Base-by-base conservation (phyloP, 30 jellyfish, hydroid and myxozoan genomes). In the Nemopilema nomurai region DNA sequence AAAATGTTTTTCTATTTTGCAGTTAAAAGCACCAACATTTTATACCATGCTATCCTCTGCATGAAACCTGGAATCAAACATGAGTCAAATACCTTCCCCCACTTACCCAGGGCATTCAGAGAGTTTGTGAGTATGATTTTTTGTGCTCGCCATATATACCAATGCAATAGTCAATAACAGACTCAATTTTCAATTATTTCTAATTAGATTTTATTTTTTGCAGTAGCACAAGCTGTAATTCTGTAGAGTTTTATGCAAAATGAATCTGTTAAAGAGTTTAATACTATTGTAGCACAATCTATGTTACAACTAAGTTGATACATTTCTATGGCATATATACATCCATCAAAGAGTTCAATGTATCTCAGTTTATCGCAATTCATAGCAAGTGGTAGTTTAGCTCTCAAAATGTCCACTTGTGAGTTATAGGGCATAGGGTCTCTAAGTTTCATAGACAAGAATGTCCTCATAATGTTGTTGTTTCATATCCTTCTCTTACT, bases 71-170 rank as follows among this genome's bases (percentile, higher is more conserved):
- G 25, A 52, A 16, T 9, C 81, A 65, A 79, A 17, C 62, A 66
- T 79, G 89, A 79, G 82, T 66, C 89, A 65, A 22, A 66, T 79
- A 69, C 89, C 89, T 1, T 64, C 89, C 62, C 89, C 89, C 19
- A 64, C 51, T 4, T 79, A 64, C 23, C 25, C 89, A 16, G 89
- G 89, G 31, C 29, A 79, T 16, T n/a, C 28, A 62, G 89, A 79
- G 9, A 65, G 69, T 26, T 79, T 49, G 89, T 79, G 51, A 79
- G 89, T 79, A 64, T 9, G 9, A 29, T 20, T 22, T 19, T 8
- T 21, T 20, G 18, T 31, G 28, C 71, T 41, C 41, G 52, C 69
- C n/a, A n/a, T n/a, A n/a, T n/a, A n/a, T n/a, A n/a, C n/a, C n/a
- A n/a, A n/a, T n/a, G n/a, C n/a, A n/a, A n/a, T n/a, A n/a, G n/a